These are phyloP conservation scores for Trogon surrucura DNA, from an alignment of 2,113 vertebrate genomes.

Conservation along the genomic window DNA sequence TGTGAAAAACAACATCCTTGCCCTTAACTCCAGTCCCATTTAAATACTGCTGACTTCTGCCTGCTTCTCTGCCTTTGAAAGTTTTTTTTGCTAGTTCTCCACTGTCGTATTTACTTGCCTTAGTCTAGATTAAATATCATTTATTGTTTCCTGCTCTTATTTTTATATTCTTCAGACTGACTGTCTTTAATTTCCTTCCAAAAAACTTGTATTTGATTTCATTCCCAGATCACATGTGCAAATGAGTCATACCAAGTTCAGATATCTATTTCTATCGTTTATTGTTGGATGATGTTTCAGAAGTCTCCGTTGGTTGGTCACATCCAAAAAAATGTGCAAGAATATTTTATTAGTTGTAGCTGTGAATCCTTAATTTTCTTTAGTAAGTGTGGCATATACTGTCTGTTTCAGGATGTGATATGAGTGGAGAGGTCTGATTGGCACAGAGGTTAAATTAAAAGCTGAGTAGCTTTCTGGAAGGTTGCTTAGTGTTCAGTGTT, in stretches of 20 bases:
- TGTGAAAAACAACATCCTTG: background rate
- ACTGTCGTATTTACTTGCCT: background rate
- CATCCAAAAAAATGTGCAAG: background rate
- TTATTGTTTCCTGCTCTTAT: conserved; percentile 12
- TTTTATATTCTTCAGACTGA: background rate
- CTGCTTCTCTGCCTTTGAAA: background rate
- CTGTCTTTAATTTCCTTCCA: conserved; percentile 20
- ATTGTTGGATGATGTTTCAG: background rate
- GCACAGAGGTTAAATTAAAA: background rate
- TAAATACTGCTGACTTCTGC: background rate
- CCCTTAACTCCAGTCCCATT: background rate
- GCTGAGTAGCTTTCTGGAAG: background rate
- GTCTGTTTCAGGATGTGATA: background rate
- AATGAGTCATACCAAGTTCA: background rate
- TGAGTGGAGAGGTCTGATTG: background rate
- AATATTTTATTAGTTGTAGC: background rate
- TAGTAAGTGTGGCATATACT: background rate
- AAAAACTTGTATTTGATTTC: background rate
- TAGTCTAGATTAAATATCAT: background rate
- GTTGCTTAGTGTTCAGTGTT: background rate
- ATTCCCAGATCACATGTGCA: background rate
- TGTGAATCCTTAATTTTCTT: background rate
- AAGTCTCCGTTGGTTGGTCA: background rate
- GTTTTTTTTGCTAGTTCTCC: background rate
- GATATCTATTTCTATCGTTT: background rate